These are phyloP conservation scores for Xiphydria camelus DNA, from an alignment of 2,888 invertebrate species.

Conservation along the genomic window DNA sequence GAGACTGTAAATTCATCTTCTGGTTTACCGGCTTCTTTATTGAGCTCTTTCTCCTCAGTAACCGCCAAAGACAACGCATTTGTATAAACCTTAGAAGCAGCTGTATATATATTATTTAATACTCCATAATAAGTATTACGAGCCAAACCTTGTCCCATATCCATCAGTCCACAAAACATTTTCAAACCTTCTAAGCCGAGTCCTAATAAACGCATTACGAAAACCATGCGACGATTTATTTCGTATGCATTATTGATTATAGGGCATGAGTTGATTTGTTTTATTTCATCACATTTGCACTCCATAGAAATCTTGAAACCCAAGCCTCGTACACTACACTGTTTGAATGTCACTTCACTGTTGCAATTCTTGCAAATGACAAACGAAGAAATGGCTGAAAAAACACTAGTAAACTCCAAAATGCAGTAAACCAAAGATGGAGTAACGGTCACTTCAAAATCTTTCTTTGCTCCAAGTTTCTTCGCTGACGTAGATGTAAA, in stretches of 20 bases:
- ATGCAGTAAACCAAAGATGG: slow-evolving; percentile 15
- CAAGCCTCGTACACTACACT: slow-evolving; percentile 23
- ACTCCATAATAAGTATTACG: slow-evolving; percentile 11
- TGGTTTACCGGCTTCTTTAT: slow-evolving; percentile 13
- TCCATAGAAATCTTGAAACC: slow-evolving; percentile 24
- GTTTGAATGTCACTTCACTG: slow-evolving; percentile 22
- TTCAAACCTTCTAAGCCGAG: slow-evolving; percentile 27
- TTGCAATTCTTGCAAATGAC: slow-evolving; percentile 21
- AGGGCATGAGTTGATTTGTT: slow-evolving; percentile 19
- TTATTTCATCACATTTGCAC: slow-evolving; percentile 21
- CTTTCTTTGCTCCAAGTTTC: slow-evolving; percentile 8
- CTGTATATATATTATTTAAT: slow-evolving; percentile 12
- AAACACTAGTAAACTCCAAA: slow-evolving; percentile 18
- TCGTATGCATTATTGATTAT: slow-evolving; percentile 21
- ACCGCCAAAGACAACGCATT: slow-evolving; percentile 10
- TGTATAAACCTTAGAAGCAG: slow-evolving; percentile 10
- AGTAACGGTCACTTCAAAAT: slow-evolving; percentile 3
- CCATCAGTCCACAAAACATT: slow-evolving; percentile 29
- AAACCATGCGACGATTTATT: slow-evolving; percentile 28
- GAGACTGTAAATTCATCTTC: slow-evolving; percentile 16
- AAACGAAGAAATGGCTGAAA: slow-evolving; percentile 16
- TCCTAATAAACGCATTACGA: slow-evolving; percentile 29
- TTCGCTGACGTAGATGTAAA: slow-evolving; percentile 9
- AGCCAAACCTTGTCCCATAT: slow-evolving; percentile 17
- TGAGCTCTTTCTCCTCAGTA: slow-evolving; percentile 16